A percentile compares a stretch with the other conserved stretches of the same genome.
These are phyloP conservation scores for Terrapene triunguis DNA, from an alignment of 2,113 vertebrate genomes.

Conservation along the genomic window DNA sequence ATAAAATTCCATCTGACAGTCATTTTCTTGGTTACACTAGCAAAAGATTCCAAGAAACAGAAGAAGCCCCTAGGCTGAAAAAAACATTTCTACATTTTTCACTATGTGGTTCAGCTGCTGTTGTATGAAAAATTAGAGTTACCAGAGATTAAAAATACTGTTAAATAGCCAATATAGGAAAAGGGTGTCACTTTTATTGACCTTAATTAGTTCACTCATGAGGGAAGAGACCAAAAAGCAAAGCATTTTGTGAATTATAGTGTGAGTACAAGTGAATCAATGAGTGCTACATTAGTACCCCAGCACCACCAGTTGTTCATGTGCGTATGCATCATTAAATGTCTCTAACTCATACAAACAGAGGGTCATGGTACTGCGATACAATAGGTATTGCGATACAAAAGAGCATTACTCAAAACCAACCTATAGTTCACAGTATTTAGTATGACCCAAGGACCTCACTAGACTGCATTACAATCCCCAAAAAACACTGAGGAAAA, in stretches of 20 bases:
- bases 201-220: rapidly evolving
- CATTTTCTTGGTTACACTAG: not conserved
- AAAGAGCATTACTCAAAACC: not conserved
- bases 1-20: not conserved
- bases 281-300: rapidly evolving
- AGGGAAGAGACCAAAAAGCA: rapidly evolving
- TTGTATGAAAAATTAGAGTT: not conserved
- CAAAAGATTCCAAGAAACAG: not conserved
- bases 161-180: not conserved
- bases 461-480: not conserved
- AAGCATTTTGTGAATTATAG: not conserved
- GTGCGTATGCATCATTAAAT: rapidly evolving
- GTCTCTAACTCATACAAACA: not conserved
- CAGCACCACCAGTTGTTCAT: not conserved
- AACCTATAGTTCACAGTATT: not conserved
- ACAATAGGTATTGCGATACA: rapidly evolving
- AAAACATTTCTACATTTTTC: not conserved
- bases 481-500: not conserved
- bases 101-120: not conserved
- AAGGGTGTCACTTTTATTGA: rapidly evolving
- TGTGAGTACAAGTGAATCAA: rapidly evolving
- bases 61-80: rapidly evolving
- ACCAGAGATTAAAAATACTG: rapidly evolving
- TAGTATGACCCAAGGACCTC: not conserved
- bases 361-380: rapidly evolving